These are phyloP conservation scores for Rhinolophus sinicus DNA, from an alignment of 2,113 vertebrate species.

Conservation along the genomic window DNA sequence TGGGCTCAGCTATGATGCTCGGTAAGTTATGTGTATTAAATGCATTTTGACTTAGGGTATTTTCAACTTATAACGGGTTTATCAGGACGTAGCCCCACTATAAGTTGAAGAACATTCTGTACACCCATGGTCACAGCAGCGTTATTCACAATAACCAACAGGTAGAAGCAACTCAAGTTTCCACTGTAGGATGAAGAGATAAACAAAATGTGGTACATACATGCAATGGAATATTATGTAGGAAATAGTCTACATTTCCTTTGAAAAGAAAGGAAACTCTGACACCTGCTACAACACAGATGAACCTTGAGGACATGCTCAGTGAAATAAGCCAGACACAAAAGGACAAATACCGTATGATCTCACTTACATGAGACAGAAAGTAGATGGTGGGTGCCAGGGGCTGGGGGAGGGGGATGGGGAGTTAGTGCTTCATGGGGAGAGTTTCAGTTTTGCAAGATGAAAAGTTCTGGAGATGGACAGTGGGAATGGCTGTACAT, in stretches of 20 bases:
- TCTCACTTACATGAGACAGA: not conserved
- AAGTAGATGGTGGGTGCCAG: not conserved
- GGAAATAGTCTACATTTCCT: not conserved
- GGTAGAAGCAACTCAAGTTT: not conserved
- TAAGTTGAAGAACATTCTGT: not conserved
- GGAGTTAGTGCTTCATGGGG: not conserved
- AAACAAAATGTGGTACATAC: not conserved
- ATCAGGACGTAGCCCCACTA: not conserved
- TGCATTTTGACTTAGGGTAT: not conserved
- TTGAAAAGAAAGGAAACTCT: not conserved
- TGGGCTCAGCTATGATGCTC: not conserved
- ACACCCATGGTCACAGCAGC: not conserved
- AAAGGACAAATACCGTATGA: not conserved
- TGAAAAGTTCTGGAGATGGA: not conserved
- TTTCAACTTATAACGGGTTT: not conserved
- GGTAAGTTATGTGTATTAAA: not conserved
- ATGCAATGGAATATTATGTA: not conserved
- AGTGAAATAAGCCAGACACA: not conserved
- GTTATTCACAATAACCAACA: not conserved
- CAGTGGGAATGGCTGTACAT: not conserved
- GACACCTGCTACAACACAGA: not conserved
- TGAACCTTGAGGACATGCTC: not conserved
- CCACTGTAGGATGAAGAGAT: not conserved
- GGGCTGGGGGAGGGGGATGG: too few relatives aligned
- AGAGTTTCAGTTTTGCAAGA: not conserved